Evolutionary conservation across 2,888 invertebrate species (phyloP).

Genomic region (Cremastobaeus sp.): DNA sequence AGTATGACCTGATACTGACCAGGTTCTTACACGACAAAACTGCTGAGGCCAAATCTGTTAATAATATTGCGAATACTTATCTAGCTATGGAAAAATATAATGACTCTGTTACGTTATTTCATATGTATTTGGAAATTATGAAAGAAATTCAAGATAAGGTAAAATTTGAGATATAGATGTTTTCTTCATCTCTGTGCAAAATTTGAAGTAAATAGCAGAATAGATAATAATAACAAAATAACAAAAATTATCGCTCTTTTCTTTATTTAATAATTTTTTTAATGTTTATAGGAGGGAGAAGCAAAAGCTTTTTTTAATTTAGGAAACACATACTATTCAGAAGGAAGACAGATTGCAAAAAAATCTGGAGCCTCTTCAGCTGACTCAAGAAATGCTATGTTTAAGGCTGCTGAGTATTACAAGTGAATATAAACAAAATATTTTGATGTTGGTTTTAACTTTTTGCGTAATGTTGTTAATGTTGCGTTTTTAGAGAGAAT

Average conservation of each 20-base stretch:
- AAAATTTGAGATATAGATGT: slow-evolving; percentile 13
- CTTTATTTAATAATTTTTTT: slow-evolving; percentile 42
- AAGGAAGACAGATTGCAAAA: slow-evolving; percentile 93
- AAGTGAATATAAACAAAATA: slow-evolving; percentile 80
- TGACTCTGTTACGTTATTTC: slow-evolving; percentile 97
- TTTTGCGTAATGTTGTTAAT: slow-evolving; percentile 62
- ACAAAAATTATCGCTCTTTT: no score
- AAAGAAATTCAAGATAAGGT: slow-evolving; percentile 89
- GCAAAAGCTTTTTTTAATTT: slow-evolving; percentile 97
- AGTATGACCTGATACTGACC: slow-evolving; percentile 95
- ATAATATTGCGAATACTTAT: slow-evolving; percentile 97
- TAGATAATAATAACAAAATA: background rate
- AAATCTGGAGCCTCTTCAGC: slow-evolving; percentile 96
- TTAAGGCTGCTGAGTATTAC: slow-evolving; percentile 92
- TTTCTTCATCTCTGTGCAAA: no score
- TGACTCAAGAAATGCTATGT: slow-evolving; percentile 92
- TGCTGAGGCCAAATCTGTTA: slow-evolving; percentile 98
- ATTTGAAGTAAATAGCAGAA: background rate
- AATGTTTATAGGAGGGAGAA: slow-evolving; percentile 84
- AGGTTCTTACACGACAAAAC: slow-evolving; percentile 93
- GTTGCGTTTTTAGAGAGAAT: slow-evolving; percentile 84
- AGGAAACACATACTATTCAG: slow-evolving; percentile 97
- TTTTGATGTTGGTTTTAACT: slow-evolving; percentile 58
- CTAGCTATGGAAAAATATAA: slow-evolving; percentile 98
- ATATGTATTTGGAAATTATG: slow-evolving; percentile 94